Conservation (phyloP, 2,113 vertebrate species). For the Tachysurus vachellii region DNA sequence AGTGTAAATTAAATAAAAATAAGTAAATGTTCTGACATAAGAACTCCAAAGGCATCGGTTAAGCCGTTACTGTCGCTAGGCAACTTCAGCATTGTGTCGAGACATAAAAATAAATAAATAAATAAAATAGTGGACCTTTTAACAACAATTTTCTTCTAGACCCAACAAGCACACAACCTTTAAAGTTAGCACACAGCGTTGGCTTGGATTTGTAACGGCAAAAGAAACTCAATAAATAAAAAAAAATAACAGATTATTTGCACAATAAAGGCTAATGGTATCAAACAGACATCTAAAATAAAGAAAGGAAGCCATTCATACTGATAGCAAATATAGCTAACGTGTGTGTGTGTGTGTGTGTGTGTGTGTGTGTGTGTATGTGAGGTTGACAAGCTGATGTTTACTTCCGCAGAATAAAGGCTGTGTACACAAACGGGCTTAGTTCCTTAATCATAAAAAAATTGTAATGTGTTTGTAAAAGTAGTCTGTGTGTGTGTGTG, state of each 20-base stretch:
- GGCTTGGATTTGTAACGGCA: neutral
- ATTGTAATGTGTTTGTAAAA: conserved; percentile 23
- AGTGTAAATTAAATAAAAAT: neutral
- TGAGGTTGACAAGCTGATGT: neutral
- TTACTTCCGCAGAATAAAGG: conserved; percentile 17
- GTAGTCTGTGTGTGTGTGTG: conserved; percentile 5
- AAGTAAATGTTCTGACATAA: neutral
- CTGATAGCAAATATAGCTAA: neutral
- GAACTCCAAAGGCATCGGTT: neutral
- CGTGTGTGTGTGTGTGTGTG: conserved; percentile 5
- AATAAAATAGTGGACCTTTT: neutral
- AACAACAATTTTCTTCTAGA: neutral
- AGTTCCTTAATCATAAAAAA: conserved; percentile 3
- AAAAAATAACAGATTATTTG: neutral
- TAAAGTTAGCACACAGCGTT: neutral
- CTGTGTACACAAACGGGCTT: conserved; percentile 23
- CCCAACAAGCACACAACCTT: neutral
- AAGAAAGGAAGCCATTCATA: neutral
- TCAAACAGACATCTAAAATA: neutral
- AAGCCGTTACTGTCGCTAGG: neutral
- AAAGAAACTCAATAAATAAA: too few relatives aligned
- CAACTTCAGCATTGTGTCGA: neutral
- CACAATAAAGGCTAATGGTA: neutral
- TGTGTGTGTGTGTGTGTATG: conserved; percentile 17
- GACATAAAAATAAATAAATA: neutral